These are phyloP conservation scores for Philaethria dido DNA, from an alignment of 2,888 invertebrate genomes.

Conservation along the genomic window DNA sequence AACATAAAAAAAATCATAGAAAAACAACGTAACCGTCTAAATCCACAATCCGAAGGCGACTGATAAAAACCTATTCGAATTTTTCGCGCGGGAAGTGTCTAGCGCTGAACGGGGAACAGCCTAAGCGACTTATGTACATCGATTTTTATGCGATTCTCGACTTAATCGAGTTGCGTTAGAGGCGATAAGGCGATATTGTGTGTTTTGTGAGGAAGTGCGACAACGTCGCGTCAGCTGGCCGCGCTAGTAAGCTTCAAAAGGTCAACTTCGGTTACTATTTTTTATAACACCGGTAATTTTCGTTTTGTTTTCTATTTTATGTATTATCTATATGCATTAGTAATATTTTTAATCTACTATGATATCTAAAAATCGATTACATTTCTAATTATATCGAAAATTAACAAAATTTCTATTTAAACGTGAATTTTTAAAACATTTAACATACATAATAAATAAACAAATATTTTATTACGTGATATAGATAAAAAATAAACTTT, in stretches of 20 bases:
- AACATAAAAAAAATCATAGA: constrained; percentile 42
- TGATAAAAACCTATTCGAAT: constrained; percentile 82
- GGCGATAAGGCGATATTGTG: constrained; percentile 76
- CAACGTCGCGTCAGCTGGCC: constrained; percentile 83
- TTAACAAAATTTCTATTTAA: neutral
- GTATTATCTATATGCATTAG: neutral
- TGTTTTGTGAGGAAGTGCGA: constrained; percentile 63
- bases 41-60: constrained; percentile 62
- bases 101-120: constrained; percentile 67
- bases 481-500: neutral
- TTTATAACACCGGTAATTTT: constrained; percentile 74
- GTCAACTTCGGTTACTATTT: constrained; percentile 81
- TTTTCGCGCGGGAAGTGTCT: constrained; percentile 81
- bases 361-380: neutral
- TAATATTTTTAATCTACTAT: neutral
- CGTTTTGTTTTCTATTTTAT: constrained; percentile 47
- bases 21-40: constrained; percentile 47
- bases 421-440: neutral
- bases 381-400: neutral
- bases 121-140: constrained; percentile 76
- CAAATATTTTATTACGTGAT: neutral
- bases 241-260: constrained; percentile 80
- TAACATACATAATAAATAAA: neutral
- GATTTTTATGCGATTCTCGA: constrained; percentile 57
- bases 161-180: constrained; percentile 56